These are phyloP conservation scores for Gambelia wislizenii DNA, from an alignment of 2,797 vertebrate species.

Conservation along the genomic window DNA sequence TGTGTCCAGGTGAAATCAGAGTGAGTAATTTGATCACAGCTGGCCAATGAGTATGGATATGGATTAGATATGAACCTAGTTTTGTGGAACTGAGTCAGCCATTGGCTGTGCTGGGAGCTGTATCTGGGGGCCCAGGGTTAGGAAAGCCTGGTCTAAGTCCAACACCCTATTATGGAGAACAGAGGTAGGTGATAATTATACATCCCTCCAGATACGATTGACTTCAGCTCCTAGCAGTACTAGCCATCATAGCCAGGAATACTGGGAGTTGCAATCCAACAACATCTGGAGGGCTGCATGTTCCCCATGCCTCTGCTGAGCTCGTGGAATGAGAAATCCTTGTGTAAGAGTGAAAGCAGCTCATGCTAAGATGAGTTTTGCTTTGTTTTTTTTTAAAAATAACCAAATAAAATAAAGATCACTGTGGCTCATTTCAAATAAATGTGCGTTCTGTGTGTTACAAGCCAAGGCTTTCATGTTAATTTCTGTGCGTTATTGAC, in stretches of 20 bases:
- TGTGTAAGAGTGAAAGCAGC: not conserved
- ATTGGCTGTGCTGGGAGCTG: not conserved
- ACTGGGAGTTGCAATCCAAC: too few species aligned
- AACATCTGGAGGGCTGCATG: too few species aligned
- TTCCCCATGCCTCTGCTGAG: not conserved
- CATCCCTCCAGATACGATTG: too few species aligned
- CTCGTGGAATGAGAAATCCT: constrained; percentile 6
- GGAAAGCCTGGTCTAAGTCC: not conserved
- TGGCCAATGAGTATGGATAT: not conserved
- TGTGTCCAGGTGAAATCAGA: not conserved
- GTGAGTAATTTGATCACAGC: not conserved
- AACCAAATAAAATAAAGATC: not conserved
- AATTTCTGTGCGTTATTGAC: not conserved
- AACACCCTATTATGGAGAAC: too few species aligned
- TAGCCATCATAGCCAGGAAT: too few species aligned
- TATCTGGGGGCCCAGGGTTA: too few species aligned
- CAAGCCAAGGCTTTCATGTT: accelerated
- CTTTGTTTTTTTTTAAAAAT: not conserved
- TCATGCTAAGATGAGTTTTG: not conserved
- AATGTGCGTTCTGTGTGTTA: not conserved
- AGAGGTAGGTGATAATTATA: too few species aligned
- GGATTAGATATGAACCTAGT: not conserved
- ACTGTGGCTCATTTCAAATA: constrained; percentile 18
- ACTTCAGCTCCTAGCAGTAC: too few species aligned
- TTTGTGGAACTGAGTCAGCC: not conserved